These are phyloP conservation scores for Microctenopoma lineatum DNA, from an alignment of 2,797 vertebrate species.

Conservation along the genomic window DNA sequence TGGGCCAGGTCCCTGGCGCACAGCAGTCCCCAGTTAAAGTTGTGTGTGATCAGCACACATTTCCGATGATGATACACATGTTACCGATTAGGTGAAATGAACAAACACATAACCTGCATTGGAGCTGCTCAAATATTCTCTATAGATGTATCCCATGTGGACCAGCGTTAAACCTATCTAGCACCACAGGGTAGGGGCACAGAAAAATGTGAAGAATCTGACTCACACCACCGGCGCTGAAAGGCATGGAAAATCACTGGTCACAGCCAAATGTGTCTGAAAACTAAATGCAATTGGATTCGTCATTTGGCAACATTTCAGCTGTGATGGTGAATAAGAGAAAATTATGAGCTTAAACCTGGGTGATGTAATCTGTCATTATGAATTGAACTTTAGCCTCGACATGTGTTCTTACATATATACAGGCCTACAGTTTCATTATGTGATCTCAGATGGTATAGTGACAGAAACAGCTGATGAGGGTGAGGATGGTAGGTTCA, in stretches of 20 bases:
- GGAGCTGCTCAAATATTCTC: constrained; percentile 56
- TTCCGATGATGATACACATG: constrained; percentile 59
- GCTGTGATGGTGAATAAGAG: constrained; percentile 22
- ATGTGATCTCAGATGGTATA: constrained; percentile 19
- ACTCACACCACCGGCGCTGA: constrained; percentile 38
- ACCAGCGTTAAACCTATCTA: constrained; percentile 58
- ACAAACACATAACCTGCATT: constrained; percentile 71
- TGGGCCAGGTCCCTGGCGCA: constrained; percentile 44
- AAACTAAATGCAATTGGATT: constrained; percentile 32
- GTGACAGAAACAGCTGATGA: constrained; percentile 20
- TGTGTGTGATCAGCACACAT: constrained; percentile 58
- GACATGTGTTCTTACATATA: constrained; percentile 13
- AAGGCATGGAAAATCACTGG: constrained; percentile 56
- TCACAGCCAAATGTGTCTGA: constrained; percentile 38
- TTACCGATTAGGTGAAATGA: constrained; percentile 61
- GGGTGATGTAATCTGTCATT: constrained; percentile 36
- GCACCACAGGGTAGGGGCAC: constrained; percentile 32
- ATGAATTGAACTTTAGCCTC: constrained; percentile 35
- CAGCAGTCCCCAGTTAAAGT: constrained; percentile 38
- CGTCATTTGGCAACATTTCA: constrained; percentile 41
- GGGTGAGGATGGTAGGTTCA: background rate
- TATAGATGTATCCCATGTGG: constrained; percentile 51
- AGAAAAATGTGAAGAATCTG: constrained; percentile 56
- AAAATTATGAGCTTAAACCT: constrained; percentile 26
- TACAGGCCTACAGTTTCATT: constrained; percentile 13